Evolutionary conservation across 1,140 invertebrate species (phyloP).

Genomic region (Tetramorium alpestre): DNA sequence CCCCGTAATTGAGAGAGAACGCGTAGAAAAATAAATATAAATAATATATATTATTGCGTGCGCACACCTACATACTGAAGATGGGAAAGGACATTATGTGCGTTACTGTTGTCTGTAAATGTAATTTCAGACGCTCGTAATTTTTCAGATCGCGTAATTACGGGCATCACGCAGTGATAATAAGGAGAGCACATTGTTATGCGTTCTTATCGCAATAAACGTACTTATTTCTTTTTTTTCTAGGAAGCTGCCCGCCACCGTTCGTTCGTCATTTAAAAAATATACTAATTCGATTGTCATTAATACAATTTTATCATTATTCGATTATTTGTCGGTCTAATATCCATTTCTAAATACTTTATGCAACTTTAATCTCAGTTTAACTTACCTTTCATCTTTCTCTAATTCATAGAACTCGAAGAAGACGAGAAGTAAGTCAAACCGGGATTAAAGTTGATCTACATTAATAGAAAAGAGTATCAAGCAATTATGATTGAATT

Average conservation of each 20-base stretch:
- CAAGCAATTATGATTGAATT: not conserved
- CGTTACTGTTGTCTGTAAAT: slow-evolving; percentile 2
- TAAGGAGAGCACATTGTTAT: slow-evolving; percentile 1
- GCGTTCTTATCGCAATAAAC: slow-evolving; percentile 7
- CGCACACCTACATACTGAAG: not conserved
- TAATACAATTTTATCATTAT: too few species aligned
- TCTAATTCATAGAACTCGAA: too few species aligned
- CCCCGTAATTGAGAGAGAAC: not conserved
- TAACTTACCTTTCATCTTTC: too few species aligned
- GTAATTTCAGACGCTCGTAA: slow-evolving; percentile 4
- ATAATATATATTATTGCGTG: slow-evolving; percentile 5
- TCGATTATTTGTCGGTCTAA: too few species aligned
- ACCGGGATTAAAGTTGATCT: too few species aligned
- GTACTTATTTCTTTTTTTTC: not conserved
- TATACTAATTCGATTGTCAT: not conserved
- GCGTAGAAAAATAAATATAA: not conserved
- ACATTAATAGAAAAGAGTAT: too few species aligned
- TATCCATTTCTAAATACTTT: too few species aligned
- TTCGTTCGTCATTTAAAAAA: not conserved
- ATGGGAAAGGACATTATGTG: slow-evolving; percentile 4
- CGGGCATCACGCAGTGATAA: slow-evolving; percentile 20
- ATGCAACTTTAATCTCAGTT: too few species aligned
- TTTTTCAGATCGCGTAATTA: slow-evolving; percentile 37
- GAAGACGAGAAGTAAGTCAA: too few species aligned
- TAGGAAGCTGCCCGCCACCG: not conserved